Base-by-base conservation (phyloP, 2,888 invertebrate species). In the Bugulina stolonifera region DNA sequence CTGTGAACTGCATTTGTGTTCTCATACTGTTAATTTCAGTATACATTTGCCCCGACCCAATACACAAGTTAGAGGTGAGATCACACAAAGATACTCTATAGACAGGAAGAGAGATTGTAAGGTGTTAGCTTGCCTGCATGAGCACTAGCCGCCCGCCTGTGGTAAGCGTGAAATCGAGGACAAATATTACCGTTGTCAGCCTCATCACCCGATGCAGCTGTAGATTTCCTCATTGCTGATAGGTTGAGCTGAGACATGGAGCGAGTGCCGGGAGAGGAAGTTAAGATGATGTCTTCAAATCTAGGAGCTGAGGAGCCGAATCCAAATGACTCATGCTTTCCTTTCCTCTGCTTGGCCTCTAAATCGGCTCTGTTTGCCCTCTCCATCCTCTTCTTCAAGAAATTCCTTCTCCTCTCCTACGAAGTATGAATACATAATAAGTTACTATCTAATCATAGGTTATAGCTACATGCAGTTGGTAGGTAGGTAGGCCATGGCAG, bases 121-220 rank as follows among this genome's bases (percentile, higher is more conserved):
- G 43, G 43, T 64, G 64, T 64, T 64, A 64, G 64, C 64, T 64
- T 64, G 64, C 64, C 64, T 64, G 64, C 64, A 64, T 64, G 64
- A 64, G 64, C 64, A 64, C 64, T 64, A 27, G 64, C 64, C 32
- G 64, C 64, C 64, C 64, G 64, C 64, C 64, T 64, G 32, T 64
- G 64, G 64, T 64, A 64, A 1, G 64, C 64, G 32, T 34, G 64
- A 64, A 64, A 64, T n/a, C 64, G 27, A 32, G 64, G 64, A 32
- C 64, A 64, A 64, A 64, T 32, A 64, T 64, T 64, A 64, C 64
- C 64, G 25, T 64, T 27, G 64, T 64, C 64, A n/a, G 64, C 64
- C 64, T 64, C 64, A n/a, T 64, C 64, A 64, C 64, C 64, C 2
- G 64, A 64, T 32, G 64, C 27, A 10, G 64, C 64, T 43, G 43